These are phyloP conservation scores for Neria commutata DNA, from an alignment of 2,888 invertebrate genomes.

Conservation along the genomic window DNA sequence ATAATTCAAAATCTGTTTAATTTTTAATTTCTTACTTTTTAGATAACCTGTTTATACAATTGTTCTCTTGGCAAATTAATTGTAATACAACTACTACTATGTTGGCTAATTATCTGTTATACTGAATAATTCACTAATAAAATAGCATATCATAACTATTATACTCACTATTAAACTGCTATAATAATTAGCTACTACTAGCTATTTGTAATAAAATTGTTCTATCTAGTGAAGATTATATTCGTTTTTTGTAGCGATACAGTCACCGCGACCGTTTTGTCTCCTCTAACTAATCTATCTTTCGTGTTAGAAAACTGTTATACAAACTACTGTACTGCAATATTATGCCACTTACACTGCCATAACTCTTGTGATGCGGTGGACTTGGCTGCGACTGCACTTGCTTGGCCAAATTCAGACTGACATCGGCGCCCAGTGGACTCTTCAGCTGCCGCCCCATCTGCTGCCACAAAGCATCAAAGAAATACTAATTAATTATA, in stretches of 20 bases:
- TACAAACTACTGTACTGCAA: background rate
- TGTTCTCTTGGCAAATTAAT: too few species aligned
- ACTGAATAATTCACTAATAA: too few species aligned
- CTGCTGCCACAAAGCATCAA: conserved; percentile 43
- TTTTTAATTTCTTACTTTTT: too few species aligned
- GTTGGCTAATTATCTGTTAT: too few species aligned
- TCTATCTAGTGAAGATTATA: too few species aligned
- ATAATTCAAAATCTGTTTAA: too few species aligned
- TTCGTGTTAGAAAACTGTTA: background rate
- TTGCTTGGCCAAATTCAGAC: conserved; percentile 60
- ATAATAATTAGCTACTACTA: too few species aligned
- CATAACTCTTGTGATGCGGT: conserved; percentile 62
- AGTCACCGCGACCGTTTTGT: background rate
- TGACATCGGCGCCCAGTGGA: conserved; percentile 60
- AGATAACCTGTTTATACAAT: too few species aligned
- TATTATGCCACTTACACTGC: conserved; percentile 53
- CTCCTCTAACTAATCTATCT: background rate
- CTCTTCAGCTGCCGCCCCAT: conserved; percentile 62
- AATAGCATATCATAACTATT: too few species aligned
- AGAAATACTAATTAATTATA: conserved; percentile 2
- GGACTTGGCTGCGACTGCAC: conserved; percentile 62
- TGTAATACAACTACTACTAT: too few species aligned
- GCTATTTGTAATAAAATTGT: too few species aligned
- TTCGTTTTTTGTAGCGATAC: background rate
- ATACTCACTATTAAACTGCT: too few species aligned